These are phyloP conservation scores for Sinohyriopsis cumingii DNA, from an alignment of 2,888 invertebrate genomes.

Conservation along the genomic window DNA sequence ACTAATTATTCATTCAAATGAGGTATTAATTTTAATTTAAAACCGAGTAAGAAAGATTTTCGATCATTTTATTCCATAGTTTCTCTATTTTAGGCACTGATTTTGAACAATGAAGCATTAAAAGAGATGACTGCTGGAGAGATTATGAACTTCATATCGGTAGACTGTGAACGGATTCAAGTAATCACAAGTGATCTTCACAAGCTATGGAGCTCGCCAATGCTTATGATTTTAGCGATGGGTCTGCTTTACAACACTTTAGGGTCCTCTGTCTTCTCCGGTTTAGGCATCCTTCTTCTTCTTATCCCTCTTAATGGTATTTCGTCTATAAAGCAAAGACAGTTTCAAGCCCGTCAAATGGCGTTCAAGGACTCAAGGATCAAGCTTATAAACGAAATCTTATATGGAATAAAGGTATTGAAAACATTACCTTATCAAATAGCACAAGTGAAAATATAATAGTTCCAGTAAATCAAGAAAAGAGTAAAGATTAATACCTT, in stretches of 20 bases:
- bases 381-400: constrained; percentile 64
- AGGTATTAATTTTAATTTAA: too few relatives aligned
- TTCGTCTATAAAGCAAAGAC: constrained; percentile 64
- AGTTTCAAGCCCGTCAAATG: constrained; percentile 64
- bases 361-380: constrained; percentile 62
- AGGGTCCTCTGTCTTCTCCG: constrained; percentile 88
- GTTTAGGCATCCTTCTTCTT: constrained; percentile 90
- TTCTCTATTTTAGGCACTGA: constrained; percentile 56
- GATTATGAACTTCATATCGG: constrained; percentile 72
- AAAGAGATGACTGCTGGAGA: constrained; percentile 69
- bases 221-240: constrained; percentile 88
- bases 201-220: constrained; percentile 75
- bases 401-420: constrained; percentile 64
- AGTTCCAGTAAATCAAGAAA: too few relatives aligned
- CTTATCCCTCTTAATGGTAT: constrained; percentile 78
- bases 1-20: too few relatives aligned
- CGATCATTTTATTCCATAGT: too few relatives aligned
- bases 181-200: constrained; percentile 57
- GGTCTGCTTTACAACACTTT: constrained; percentile 75
- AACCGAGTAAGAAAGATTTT: too few relatives aligned
- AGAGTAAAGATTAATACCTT: too few relatives aligned
- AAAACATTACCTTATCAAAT: constrained; percentile 36
- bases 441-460: too few relatives aligned
- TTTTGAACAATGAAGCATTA: constrained; percentile 67
- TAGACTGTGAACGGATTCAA: constrained; percentile 70